phyloP scores from a whole-genome alignment of 2,797 vertebrate species.

The Pygocentrus nattereri region DNA sequence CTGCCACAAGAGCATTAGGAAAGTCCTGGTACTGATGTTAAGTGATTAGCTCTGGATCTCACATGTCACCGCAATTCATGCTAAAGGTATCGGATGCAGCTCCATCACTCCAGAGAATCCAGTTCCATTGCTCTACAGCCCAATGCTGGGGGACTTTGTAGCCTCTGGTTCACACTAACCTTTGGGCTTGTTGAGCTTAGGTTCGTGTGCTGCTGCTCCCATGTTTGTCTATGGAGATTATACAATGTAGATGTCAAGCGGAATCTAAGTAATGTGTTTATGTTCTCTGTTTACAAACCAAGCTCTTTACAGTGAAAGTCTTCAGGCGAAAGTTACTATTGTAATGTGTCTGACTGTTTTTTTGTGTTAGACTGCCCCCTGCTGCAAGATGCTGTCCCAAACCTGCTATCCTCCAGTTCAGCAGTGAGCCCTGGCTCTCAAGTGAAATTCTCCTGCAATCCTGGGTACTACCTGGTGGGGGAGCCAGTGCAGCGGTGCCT shows the following conservation, averaged over 20 bases:
- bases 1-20: not conserved
- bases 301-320: not conserved
- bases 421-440: slow-evolving; percentile 88
- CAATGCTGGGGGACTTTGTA: no score
- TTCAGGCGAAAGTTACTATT: not conserved
- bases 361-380: slow-evolving; percentile 86
- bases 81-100: not conserved
- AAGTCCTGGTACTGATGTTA: not conserved
- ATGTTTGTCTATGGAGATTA: no score
- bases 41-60: no score
- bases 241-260: no score
- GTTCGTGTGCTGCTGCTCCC: no score
- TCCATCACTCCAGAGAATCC: not conserved
- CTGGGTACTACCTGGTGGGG: slow-evolving; percentile 94
- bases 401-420: slow-evolving; percentile 82
- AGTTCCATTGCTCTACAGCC: not conserved
- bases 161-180: no score
- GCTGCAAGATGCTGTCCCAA: slow-evolving; percentile 83
- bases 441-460: slow-evolving; percentile 91
- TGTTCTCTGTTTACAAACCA: not conserved
- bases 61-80: no score
- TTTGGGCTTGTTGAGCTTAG: no score
- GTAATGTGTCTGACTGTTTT: slow-evolving; percentile 39
- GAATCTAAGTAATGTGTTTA: not conserved
- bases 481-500: slow-evolving; percentile 90